These are phyloP conservation scores for Pasiphila rectangulata DNA, from an alignment of 2,888 invertebrate species.

Conservation along the genomic window DNA sequence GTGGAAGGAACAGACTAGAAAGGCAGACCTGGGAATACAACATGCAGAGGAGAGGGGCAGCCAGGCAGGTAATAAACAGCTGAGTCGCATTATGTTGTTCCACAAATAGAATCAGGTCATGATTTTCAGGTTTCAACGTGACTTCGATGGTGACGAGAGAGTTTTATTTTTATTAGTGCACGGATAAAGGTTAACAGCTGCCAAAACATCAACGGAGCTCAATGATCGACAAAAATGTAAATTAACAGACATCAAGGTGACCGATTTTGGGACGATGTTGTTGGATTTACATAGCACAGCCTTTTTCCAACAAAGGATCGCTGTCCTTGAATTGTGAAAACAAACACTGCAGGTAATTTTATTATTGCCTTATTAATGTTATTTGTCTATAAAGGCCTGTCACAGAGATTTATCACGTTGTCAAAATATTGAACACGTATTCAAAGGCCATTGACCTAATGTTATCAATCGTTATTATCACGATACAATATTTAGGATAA, in stretches of 20 bases:
- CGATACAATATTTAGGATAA: too few species aligned
- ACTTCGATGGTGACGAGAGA: conserved; percentile 26
- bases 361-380: background rate
- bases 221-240: conserved; percentile 31
- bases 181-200: conserved; percentile 30
- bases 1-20: too few species aligned
- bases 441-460: too few species aligned
- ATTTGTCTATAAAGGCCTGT: background rate
- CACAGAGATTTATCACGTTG: too few species aligned
- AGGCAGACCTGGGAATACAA: too few species aligned
- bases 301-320: conserved; percentile 3
- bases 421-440: too few species aligned
- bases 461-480: too few species aligned
- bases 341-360: conserved; percentile 6
- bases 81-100: background rate
- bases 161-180: conserved; percentile 29
- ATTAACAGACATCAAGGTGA: conserved; percentile 33
- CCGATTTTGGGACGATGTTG: conserved; percentile 27
- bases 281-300: background rate
- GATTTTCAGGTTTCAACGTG: conserved; percentile 24
- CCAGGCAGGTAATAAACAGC: background rate
- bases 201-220: conserved; percentile 31
- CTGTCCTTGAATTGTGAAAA: background rate
- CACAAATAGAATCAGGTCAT: conserved; percentile 22
- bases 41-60: background rate